A percentile compares a stretch with the other conserved stretches of the same genome.
Evolutionary conservation across 2,113 vertebrate genomes (phyloP).

Genomic region (Myocastor coypus): DNA sequence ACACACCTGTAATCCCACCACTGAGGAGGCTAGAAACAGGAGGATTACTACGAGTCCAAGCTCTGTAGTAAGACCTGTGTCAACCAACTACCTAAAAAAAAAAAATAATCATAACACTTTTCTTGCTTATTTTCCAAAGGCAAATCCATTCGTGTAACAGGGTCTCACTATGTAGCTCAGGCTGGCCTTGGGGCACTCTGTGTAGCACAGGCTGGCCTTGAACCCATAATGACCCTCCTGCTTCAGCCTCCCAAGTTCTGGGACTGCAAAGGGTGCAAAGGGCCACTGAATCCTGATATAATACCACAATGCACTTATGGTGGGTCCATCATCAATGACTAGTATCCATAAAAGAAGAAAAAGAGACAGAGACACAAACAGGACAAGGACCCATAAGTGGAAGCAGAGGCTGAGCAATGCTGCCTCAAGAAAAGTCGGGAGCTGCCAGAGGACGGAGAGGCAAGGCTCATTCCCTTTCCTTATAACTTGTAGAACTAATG

Average conservation of each 20-base stretch:
- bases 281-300: background rate
- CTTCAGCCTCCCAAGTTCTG: background rate
- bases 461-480: background rate
- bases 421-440: background rate
- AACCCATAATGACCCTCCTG: background rate
- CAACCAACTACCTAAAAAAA: too few relatives aligned
- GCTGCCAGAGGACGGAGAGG: background rate
- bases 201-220: background rate
- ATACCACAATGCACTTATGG: background rate
- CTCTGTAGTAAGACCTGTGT: too few relatives aligned
- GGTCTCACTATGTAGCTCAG: background rate
- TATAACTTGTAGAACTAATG: background rate
- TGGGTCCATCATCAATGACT: background rate
- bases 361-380: background rate
- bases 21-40: too few relatives aligned
- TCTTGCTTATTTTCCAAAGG: conserved; percentile 36
- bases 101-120: too few relatives aligned
- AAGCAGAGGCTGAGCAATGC: background rate
- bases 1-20: too few relatives aligned
- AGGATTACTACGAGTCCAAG: too few relatives aligned
- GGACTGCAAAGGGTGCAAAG: background rate
- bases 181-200: background rate
- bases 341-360: background rate
- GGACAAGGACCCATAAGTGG: background rate
- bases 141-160: background rate